A percentile compares a stretch with the other conserved stretches of the same genome.
Conservation (phyloP, 1,140 invertebrate genomes). For the Leptopilina clavipes region DNA sequence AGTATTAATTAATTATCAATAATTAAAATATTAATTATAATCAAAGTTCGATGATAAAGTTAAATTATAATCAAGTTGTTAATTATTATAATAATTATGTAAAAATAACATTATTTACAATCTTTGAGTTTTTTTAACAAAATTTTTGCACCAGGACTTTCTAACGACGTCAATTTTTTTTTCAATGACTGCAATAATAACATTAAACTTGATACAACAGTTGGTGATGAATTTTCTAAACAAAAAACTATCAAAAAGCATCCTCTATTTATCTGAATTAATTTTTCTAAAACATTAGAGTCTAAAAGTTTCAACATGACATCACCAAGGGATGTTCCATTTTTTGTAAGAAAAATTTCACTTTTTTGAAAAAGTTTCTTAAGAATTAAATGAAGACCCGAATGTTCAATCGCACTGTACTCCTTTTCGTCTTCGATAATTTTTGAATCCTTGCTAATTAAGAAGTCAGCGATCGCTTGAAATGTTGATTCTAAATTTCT, state of each 20-base stretch:
- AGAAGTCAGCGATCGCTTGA: conserved; percentile 69
- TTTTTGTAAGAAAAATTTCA: conserved; percentile 66
- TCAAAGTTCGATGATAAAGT: no score
- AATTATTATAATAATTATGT: neutral
- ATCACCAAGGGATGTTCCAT: conserved; percentile 71
- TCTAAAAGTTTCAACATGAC: conserved; percentile 70
- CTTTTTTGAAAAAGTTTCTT: conserved; percentile 87
- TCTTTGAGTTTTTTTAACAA: conserved; percentile 73
- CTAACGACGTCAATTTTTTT: conserved; percentile 65
- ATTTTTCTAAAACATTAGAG: conserved; percentile 70
- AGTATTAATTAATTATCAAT: no score
- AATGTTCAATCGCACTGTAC: conserved; percentile 82
- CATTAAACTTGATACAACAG: conserved; percentile 47
- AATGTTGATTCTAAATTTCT: conserved; percentile 66
- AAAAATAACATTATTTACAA: conserved; percentile 26
- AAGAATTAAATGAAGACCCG: conserved; percentile 85
- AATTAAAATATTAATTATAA: no score
- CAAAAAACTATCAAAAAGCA: conserved; percentile 78
- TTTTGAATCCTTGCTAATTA: conserved; percentile 70
- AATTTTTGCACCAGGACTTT: conserved; percentile 73
- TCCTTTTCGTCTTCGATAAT: conserved; percentile 72
- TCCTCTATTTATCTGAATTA: conserved; percentile 78
- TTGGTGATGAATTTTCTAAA: conserved; percentile 70
- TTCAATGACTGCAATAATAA: conserved; percentile 45
- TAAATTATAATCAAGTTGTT: no score